Evolutionary conservation across 2,113 vertebrate genomes (phyloP), one percentile per base, ranked within the genome.

Genomic region (Pitta sordida): DNA sequence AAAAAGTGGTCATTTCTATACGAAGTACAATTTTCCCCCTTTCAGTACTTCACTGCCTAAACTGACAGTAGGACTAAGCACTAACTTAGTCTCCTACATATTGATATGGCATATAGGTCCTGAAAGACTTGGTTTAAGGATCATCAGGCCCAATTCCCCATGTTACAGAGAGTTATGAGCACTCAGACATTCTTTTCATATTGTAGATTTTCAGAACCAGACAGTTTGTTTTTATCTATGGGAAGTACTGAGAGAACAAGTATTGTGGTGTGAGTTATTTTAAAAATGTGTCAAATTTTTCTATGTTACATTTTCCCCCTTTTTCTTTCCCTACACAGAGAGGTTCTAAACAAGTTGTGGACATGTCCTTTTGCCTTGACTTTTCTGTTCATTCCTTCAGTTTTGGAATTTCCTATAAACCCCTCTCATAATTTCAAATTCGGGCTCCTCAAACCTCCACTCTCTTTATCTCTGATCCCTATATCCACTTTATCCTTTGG

Each of bases 91-190:
- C 6, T 79, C 7, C 27, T 8, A 76, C 10, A 19, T 29, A 2
- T 27, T n/a, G 20, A 34, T 63, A 51, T 3, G 36, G 11, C 39
- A 49, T 29, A 36, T 0, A n/a, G 19, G 7, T 7, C 37, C 24
- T 73, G 67, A 60, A 70, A 65, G 8, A 65, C 2, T 6, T 37
- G 23, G 4, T 18, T 49, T 41, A 56, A 53, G 14, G 26, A 56
- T 39, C 0, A 1, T 27, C 26, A 56, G 44, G 4, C 6, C 8
- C 0, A 55, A 1, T 19, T 2, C 4, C 4, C 5, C 15, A 26
- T 20, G 9, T 11, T 58, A 5, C 15, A 84, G 17, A 34, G 2
- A 34, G 8, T 20, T 56, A n/a, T 14, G 6, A 86, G 2, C 17
- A 32, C 11, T 58, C 64, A 83, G 11, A 39, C 12, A 37, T 13